Evolutionary conservation across 1,140 invertebrate genomes (phyloP).

Genomic region (Procambarus virginalis): DNA sequence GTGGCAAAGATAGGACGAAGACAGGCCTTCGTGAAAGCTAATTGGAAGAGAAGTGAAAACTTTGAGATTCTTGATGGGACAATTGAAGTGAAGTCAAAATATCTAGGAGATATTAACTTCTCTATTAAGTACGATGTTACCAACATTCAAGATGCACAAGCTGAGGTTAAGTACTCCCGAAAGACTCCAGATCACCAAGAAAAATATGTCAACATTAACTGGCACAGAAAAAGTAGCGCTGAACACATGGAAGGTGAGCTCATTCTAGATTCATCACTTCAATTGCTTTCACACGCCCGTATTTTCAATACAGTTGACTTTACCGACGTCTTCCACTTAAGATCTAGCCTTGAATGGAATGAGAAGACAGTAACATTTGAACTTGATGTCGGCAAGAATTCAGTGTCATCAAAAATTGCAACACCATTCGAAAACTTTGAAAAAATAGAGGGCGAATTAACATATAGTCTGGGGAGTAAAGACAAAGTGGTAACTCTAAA

Average conservation of each 20-base stretch:
- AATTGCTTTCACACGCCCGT: conserved; percentile 32
- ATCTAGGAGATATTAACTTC: conserved; percentile 51
- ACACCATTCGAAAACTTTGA: conserved; percentile 65
- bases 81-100: conserved; percentile 43
- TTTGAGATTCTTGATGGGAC: conserved; percentile 33
- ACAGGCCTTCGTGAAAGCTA: conserved; percentile 26
- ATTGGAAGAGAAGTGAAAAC: conserved; percentile 40
- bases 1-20: conserved; percentile 26
- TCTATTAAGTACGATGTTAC: conserved; percentile 45
- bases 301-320: conserved; percentile 49
- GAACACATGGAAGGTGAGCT: conserved; percentile 44
- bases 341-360: conserved; percentile 23
- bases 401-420: conserved; percentile 38
- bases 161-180: conserved; percentile 55
- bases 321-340: conserved; percentile 31
- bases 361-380: conserved; percentile 37
- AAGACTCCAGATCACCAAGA: not conserved
- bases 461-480: conserved; percentile 43
- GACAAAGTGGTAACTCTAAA: conserved; percentile 42
- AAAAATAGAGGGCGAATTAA: conserved; percentile 20
- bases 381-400: conserved; percentile 35
- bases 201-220: conserved; percentile 42
- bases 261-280: conserved; percentile 44
- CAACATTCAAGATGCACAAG: conserved; percentile 49
- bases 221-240: conserved; percentile 22